Evolutionary conservation across 2,888 invertebrate species (phyloP), one percentile per base, ranked within the genome.

Genomic region (Eurois occulta): DNA sequence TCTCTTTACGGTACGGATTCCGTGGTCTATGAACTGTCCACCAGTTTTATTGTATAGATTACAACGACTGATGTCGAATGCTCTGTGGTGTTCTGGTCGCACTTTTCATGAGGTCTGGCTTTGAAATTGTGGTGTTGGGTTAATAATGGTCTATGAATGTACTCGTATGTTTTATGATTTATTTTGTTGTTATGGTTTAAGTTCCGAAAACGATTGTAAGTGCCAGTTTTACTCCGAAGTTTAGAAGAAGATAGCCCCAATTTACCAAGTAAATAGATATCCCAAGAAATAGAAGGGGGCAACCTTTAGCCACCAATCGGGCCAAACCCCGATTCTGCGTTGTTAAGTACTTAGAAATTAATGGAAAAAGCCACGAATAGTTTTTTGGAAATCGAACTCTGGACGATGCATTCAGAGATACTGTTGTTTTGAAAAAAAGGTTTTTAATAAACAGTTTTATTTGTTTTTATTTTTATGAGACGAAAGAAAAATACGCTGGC

Each of bases 41-140:
- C 24, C 68, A 64, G 46, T 87, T 84, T 84, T 84, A 86, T 87
- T 41, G 77, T 38, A 35, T 60, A 72, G 75, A 77, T 86, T 85
- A 80, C 78, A 71, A 46, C 38, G 64, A 78, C 55, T 32, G 35
- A 70, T 65, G 71, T 18, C 52, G n/a, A 64, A 75, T 64, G 83
- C 43, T 60, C 38, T 38, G 58, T 38, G 35, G 52, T 55, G 7
- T 55, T 55, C 60, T 48, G 24, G 52, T 21, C 48, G 11, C 52
- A 66, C 21, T 69, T 65, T 43, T 83, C 77, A 60, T 16, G 24
- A 62, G 21, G 0, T 48, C 41, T 43, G 35, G 35, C 67, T 55
- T 70, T 71, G 3, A 67, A 55, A 66, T 55, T 41, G 43, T 64
- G 6, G 32, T 70, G 3, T 16, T 67, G 7, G 43, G 18, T 41